A percentile compares a stretch with the other conserved stretches of the same genome.
These are phyloP conservation scores for Ceyx melanurus DNA, from an alignment of 2,113 vertebrate species.

Conservation along the genomic window DNA sequence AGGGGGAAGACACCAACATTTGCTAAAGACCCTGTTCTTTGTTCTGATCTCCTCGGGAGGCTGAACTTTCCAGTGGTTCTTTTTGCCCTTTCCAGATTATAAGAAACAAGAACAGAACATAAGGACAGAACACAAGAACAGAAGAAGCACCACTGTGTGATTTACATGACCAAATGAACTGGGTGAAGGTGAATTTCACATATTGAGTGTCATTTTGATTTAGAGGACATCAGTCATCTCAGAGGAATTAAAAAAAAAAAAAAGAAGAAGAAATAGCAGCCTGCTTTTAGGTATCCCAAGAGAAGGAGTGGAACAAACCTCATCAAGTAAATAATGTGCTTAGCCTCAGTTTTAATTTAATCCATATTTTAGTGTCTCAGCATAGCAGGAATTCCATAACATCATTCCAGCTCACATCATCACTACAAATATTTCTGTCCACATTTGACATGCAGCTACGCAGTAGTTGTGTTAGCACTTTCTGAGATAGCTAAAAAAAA, in stretches of 20 bases:
- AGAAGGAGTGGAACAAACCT: slow-evolving; percentile 20
- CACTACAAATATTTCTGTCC: slow-evolving; percentile 27
- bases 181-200: not conserved
- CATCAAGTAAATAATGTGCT: slow-evolving; percentile 27
- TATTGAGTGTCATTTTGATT: not conserved
- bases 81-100: not conserved
- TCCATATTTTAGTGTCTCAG: slow-evolving; percentile 43
- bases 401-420: not conserved
- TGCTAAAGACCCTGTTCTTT: not conserved
- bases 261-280: not conserved
- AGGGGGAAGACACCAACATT: not conserved
- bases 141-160: not conserved
- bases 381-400: slow-evolving; percentile 47
- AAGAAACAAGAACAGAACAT: not conserved
- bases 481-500: not conserved
- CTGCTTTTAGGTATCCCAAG: slow-evolving; percentile 14
- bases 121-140: not conserved
- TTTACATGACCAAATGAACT: not conserved
- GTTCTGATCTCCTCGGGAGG: not conserved
- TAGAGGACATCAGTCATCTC: not conserved
- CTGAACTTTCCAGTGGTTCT: not conserved
- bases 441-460: not conserved
- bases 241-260: not conserved
- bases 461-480: not conserved
- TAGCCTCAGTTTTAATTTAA: slow-evolving; percentile 53